Evolutionary conservation across 2,113 vertebrate genomes (phyloP).

Genomic region (Clarias magur): DNA sequence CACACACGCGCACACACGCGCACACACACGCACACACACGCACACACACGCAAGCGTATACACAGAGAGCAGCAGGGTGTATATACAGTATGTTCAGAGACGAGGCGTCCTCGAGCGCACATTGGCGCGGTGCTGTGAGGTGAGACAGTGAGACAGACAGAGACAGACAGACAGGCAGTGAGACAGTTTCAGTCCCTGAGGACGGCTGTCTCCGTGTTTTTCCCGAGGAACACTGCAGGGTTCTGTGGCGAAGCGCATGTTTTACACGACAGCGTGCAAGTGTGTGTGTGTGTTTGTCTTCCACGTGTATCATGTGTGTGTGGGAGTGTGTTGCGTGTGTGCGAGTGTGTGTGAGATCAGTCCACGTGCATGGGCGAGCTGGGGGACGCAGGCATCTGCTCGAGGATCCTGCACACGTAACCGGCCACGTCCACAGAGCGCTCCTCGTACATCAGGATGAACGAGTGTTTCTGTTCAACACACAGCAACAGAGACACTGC

Average conservation of each 20-base stretch:
- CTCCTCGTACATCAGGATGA: slow-evolving; percentile 99
- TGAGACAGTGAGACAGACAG: slow-evolving; percentile 30
- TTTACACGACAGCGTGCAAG: slow-evolving; percentile 76
- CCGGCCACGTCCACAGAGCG: slow-evolving; percentile 90
- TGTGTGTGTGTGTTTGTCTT: slow-evolving; percentile 26
- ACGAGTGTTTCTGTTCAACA: slow-evolving; percentile 86
- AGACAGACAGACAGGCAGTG: slow-evolving; percentile 33
- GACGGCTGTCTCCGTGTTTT: slow-evolving; percentile 83
- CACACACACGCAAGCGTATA: slow-evolving; percentile 10
- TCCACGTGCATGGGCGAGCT: slow-evolving; percentile 97
- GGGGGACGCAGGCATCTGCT: slow-evolving; percentile 96
- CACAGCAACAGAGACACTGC: background rate
- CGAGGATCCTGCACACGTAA: slow-evolving; percentile 93
- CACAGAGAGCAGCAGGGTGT: background rate
- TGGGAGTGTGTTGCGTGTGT: background rate
- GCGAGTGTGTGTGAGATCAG: slow-evolving; percentile 67
- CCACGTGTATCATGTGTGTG: slow-evolving; percentile 52
- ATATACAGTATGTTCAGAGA: slow-evolving; percentile 6
- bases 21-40: slow-evolving; percentile 11
- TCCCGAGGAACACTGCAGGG: slow-evolving; percentile 77
- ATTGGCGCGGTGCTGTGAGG: slow-evolving; percentile 31
- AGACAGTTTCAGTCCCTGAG: slow-evolving; percentile 60
- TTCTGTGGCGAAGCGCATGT: slow-evolving; percentile 77
- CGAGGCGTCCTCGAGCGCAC: background rate
- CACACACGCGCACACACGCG: slow-evolving; percentile 16